Evolutionary conservation across 2,888 invertebrate species (phyloP), one percentile per base, ranked within the genome.

Genomic region (Sphinx pinastri): DNA sequence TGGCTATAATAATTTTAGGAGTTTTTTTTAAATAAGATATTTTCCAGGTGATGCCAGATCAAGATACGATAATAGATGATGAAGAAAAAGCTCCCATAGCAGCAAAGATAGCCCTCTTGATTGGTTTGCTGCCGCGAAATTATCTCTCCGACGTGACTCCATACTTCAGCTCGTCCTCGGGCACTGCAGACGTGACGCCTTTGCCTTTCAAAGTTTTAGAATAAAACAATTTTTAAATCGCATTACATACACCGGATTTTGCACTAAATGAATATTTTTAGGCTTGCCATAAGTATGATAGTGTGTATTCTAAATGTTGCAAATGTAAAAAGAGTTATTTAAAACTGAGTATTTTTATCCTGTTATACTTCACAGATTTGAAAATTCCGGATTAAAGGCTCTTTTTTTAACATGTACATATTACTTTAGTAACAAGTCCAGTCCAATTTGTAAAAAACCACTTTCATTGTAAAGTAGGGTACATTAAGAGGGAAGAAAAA

Each of bases 11-110:
- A 25, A 25, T 25, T 25, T 25, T 25, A 25, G 2, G 2, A 2
- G 2, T 25, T 25, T 25, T 25, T 25, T 25, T 25, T 25, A 25
- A 38, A 38, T 10, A 13, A 63, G 13, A 0, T 52, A 19, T 54
- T 12, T 79, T 76, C 10, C 82, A 96, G 96, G 95, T 98, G 89
- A 97, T 97, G 96, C 98, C 97, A 11, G 97, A 98, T 87, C 96
- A 96, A 75, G 96, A 96, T 72, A 92, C 92, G 55, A 94, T 94
- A 73, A 86, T 94, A 51, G 90, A 91, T 72, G 90, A 89, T 12
- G 89, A 90, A 75, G 89, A 93, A 68, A 95, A 95, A 72, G 88
- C 94, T 0, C 92, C 95, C 3, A 93, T 95, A 69, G 95, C 96
- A 1, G 95, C 96, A 0, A 94, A 94, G 72, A 86, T 93, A 68